phyloP scores from a whole-genome alignment of 2,113 vertebrate species.

The Asarcornis scutulata region DNA sequence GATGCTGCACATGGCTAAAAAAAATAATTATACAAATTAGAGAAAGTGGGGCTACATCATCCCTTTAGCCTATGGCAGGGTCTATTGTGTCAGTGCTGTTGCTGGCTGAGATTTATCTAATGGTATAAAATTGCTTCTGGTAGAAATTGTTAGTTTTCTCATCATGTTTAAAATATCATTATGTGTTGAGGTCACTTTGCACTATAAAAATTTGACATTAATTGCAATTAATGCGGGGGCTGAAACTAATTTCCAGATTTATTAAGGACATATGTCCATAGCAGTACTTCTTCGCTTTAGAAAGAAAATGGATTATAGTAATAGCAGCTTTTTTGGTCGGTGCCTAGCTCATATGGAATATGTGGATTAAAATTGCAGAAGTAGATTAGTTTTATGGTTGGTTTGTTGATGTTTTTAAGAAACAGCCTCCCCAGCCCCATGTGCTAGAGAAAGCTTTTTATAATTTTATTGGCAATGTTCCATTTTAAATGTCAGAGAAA shows the following conservation, averaged over 20 bases:
- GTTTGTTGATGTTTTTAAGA: background rate
- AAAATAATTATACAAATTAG: background rate
- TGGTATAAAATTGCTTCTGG: slow-evolving; percentile 4
- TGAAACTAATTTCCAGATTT: slow-evolving; percentile 24
- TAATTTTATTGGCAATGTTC: background rate
- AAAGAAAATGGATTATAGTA: slow-evolving; percentile 4
- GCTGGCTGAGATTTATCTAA: background rate
- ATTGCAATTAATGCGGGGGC: slow-evolving; percentile 7
- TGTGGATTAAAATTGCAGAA: background rate
- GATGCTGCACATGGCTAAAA: background rate
- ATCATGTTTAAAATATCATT: slow-evolving; percentile 10
- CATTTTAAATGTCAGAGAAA: background rate
- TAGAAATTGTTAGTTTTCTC: slow-evolving; percentile 25
- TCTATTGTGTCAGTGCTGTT: background rate
- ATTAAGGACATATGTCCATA: background rate
- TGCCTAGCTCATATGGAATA: background rate
- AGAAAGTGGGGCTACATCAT: background rate
- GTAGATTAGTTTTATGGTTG: background rate
- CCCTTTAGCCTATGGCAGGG: background rate
- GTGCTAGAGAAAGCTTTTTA: background rate
- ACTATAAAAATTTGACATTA: slow-evolving; percentile 16
- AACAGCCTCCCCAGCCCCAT: fast-evolving
- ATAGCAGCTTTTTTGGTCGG: background rate
- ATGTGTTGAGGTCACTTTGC: slow-evolving; percentile 20
- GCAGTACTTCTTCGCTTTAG: background rate